phyloP scores from a whole-genome alignment of 2,113 vertebrate genomes.

The Promerops cafer region DNA sequence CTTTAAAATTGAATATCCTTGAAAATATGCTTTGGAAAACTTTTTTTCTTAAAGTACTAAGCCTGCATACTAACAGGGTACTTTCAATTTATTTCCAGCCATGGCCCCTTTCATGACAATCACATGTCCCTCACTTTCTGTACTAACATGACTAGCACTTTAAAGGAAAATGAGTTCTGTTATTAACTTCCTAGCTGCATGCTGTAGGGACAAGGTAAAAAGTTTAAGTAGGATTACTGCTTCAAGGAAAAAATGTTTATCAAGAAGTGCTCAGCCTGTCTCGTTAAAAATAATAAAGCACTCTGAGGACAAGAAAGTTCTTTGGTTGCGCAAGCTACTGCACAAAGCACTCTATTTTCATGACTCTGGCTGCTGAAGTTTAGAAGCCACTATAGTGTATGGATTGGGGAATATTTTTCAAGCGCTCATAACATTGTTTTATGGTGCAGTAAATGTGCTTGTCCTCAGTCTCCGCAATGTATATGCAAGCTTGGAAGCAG shows the following conservation, averaged over 20 bases:
- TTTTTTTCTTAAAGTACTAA: background rate
- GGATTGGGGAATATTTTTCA: background rate
- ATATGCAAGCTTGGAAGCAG: background rate
- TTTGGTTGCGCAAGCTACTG: constrained; percentile 42
- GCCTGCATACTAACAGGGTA: background rate
- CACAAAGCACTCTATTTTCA: constrained; percentile 42
- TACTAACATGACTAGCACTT: background rate
- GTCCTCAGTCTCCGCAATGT: background rate
- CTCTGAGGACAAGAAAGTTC: constrained; percentile 17
- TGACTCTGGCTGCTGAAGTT: constrained; percentile 6
- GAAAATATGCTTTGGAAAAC: background rate
- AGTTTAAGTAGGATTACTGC: constrained; percentile 57
- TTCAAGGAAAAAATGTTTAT: constrained; percentile 55
- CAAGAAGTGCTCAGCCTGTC: constrained; percentile 52
- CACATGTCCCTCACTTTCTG: background rate
- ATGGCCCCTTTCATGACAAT: background rate
- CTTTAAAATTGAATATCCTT: background rate
- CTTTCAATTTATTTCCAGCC: background rate
- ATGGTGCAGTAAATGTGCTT: background rate
- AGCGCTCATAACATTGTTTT: background rate
- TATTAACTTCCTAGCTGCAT: constrained; percentile 3
- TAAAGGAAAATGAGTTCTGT: constrained; percentile 13
- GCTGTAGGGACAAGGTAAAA: constrained; percentile 49
- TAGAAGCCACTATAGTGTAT: background rate
- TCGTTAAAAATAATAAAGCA: constrained; percentile 57